phyloP scores from a whole-genome alignment of 2,113 vertebrate genomes.

The Dryoscopus gambensis region DNA sequence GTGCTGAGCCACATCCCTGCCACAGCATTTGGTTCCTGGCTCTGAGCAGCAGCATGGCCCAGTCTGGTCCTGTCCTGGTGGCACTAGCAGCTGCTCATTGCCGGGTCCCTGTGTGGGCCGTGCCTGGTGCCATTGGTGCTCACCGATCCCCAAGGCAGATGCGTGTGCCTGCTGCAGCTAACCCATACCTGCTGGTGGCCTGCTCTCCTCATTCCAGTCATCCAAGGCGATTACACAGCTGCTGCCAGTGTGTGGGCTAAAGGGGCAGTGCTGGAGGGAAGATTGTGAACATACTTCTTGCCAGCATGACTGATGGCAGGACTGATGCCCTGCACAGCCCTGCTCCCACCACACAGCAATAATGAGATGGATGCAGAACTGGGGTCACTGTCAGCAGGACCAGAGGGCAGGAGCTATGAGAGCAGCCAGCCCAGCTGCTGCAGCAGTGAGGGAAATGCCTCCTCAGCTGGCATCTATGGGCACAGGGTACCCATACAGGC shows the following conservation, averaged over 20 bases:
- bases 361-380: neutral
- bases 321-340: neutral
- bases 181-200: neutral
- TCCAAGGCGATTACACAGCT: neutral
- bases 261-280: neutral
- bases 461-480: fast-evolving
- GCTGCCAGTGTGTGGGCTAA: neutral
- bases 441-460: neutral
- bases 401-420: neutral
- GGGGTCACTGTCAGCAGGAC: neutral
- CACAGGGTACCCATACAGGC: fast-evolving
- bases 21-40: neutral
- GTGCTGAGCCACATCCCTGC: neutral
- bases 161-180: fast-evolving
- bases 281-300: neutral
- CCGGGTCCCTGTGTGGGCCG: fast-evolving
- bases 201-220: neutral
- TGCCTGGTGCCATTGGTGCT: neutral
- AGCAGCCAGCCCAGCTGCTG: neutral
- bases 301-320: neutral
- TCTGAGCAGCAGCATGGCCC: neutral
- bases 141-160: neutral
- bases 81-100: fast-evolving
- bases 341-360: neutral
- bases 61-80: neutral